phyloP scores from a whole-genome alignment of 1,140 invertebrate species.

The Apocrypta bakeri region DNA sequence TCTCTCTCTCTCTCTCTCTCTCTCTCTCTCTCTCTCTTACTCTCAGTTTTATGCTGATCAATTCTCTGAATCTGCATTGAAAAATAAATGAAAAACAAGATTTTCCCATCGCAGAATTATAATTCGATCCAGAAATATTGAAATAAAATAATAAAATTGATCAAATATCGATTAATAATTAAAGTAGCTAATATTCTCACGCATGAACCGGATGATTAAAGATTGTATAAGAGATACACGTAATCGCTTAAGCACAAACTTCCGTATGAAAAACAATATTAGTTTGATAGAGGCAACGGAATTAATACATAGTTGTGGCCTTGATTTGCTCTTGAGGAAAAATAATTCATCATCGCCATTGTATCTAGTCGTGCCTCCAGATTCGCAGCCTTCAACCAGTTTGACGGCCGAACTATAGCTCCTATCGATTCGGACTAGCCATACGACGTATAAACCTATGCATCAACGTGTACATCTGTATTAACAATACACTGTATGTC shows the following conservation, averaged over 20 bases:
- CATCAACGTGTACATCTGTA: background rate
- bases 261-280: background rate
- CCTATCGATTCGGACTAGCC: background rate
- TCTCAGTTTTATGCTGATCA: too few relatives aligned
- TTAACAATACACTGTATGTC: background rate
- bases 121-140: too few relatives aligned
- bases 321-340: background rate
- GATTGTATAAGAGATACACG: too few relatives aligned
- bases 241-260: background rate
- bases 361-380: background rate
- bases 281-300: background rate
- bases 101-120: too few relatives aligned
- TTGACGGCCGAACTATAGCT: background rate
- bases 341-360: background rate
- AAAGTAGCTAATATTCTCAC: too few relatives aligned
- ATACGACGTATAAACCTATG: background rate
- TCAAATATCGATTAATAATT: too few relatives aligned
- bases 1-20: too few relatives aligned
- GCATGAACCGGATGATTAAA: too few relatives aligned
- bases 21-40: too few relatives aligned
- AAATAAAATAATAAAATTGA: too few relatives aligned
- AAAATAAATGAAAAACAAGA: too few relatives aligned
- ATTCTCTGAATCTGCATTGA: too few relatives aligned
- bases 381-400: background rate
- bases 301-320: background rate